Evolutionary conservation across 2,113 vertebrate genomes (phyloP), one percentile per base, ranked within the genome.

Genomic region (Toxostoma redivivum): DNA sequence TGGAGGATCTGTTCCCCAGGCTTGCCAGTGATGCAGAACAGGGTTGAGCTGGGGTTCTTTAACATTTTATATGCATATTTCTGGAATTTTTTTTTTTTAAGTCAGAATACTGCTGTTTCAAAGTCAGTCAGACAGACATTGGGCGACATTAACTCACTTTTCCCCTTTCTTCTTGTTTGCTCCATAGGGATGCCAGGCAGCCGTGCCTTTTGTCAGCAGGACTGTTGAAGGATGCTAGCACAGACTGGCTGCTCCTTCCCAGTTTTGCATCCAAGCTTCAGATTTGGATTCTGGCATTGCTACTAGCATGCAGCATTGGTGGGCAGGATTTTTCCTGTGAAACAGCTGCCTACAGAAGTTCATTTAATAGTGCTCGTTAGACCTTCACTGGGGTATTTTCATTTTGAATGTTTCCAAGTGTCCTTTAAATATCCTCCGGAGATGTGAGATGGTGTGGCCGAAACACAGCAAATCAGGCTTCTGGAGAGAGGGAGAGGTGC

Each of bases 131-230:
- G 31, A 14, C 10, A 18, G 44, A 25, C 33, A 12, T 53, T 53
- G 72, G 44, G 24, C 47, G 51, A 6, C 7, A 18, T 67, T 17
- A 44, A 24, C 11, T 81, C 2, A 0, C n/a, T 88, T 86, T 58
- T 2, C 18, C 23, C 18, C 24, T 56, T 81, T n/a, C 28, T 90
- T 45, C 66, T 50, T 0, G 0, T 24, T 40, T 0, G 0, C 47
- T 66, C 40, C 6, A 7, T 0, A 8, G 40, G 47, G 21, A 12
- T 38, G 27, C 58, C 45, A 22, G n/a, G 70, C 47, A 73, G 23
- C 47, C 0, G 0, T 72, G 42, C 40, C 51, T 64, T 61, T 64
- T 10, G 5, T 48, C 37, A 56, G n/a, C 45, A 8, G 38, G 67
- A n/a, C 45, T 33, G 16, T 4, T 35, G 71, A 28, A 50, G 62